phyloP scores from a whole-genome alignment of 1,140 invertebrate genomes.

The Hypsibius dujardini region DNA sequence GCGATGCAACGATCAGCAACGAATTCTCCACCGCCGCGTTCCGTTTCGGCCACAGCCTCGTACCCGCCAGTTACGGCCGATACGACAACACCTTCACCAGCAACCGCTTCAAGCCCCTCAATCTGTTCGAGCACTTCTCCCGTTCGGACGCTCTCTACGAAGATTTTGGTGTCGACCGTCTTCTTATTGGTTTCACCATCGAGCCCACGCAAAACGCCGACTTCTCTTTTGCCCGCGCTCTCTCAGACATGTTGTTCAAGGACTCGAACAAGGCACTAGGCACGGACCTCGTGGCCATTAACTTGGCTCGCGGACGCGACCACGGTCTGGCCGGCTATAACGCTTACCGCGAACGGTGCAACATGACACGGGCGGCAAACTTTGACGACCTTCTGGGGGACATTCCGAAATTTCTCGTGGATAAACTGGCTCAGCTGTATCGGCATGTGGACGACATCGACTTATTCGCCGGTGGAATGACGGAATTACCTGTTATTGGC shows the following conservation, averaged over 20 bases:
- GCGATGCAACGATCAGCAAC: conserved; percentile 29
- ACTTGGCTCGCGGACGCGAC: conserved; percentile 65
- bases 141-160: neutral
- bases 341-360: conserved; percentile 63
- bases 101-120: neutral
- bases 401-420: conserved; percentile 35
- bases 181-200: conserved; percentile 13
- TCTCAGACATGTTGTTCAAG: conserved; percentile 58
- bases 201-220: conserved; percentile 11
- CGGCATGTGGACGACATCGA: conserved; percentile 32
- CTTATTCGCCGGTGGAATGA: conserved; percentile 38
- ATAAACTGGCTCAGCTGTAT: neutral
- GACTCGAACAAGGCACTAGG: conserved; percentile 40
- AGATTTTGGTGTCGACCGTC: neutral
- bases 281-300: conserved; percentile 62
- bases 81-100: neutral
- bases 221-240: neutral
- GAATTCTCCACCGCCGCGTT: conserved; percentile 37
- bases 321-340: conserved; percentile 70
- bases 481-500: conserved; percentile 38
- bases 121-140: conserved; percentile 16
- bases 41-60: conserved; percentile 45
- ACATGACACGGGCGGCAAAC: conserved; percentile 52
- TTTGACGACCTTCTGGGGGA: conserved; percentile 63
- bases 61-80: conserved; percentile 24